Evolutionary conservation across 2,888 invertebrate species (phyloP), one percentile per base, ranked within the genome.

Genomic region (Prosapia bicincta): DNA sequence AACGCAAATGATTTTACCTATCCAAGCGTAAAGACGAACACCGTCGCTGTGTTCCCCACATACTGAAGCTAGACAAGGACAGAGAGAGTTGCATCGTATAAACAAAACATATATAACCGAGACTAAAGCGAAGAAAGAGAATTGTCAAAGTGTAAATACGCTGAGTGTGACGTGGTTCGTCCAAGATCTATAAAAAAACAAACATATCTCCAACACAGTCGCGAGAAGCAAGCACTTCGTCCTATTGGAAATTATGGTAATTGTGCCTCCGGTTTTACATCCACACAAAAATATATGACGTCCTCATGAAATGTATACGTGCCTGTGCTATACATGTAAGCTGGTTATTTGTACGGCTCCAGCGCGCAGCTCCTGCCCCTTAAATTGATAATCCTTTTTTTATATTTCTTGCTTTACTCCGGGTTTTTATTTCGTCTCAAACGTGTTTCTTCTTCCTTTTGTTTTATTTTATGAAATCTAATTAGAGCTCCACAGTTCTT

Each of bases 211-310:
- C 20, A 54, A 13, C 54, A 20, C 20, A 13, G 54, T 54, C 54
- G n/a, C 20, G 54, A 54, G 54, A 5, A 2, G 30, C 74, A 25
- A 28, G 66, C 68, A 28, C 74, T 74, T 65, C 74, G 69, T 69
- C 69, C 73, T 74, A 74, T 74, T 69, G 74, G 65, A 74, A 74
- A 74, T 74, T 74, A 74, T 74, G 74, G 74, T 74, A 74, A 74
- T 74, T 74, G 74, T 66, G 20, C 10, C n/a, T 13, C n/a, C 20
- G 13, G 54, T 54, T 54, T 54, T 54, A 54, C 54, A 54, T 54
- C 54, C 54, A 54, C 54, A 54, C 54, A 54, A 20, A 54, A 54
- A 54, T 54, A 54, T 54, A 54, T 54, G 54, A 54, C 54, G 20
- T 54, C 32, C 66, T 67, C 72, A 67, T 72, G 72, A 72, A 72